These are phyloP conservation scores for Arothron firmamentum DNA, from an alignment of 2,113 vertebrate genomes.

Conservation along the genomic window DNA sequence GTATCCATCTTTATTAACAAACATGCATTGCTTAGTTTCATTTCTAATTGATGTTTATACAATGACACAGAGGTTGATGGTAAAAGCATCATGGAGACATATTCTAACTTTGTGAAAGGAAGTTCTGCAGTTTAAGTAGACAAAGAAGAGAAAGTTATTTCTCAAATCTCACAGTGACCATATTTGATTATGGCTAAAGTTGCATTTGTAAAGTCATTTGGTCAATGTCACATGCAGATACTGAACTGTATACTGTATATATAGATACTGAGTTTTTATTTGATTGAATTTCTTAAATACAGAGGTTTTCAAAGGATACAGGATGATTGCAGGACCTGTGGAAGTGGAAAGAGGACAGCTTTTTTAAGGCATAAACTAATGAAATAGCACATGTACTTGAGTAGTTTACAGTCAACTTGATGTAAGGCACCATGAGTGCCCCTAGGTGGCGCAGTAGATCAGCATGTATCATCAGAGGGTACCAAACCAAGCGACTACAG, in stretches of 20 bases:
- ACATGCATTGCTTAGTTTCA: background rate
- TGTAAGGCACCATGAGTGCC: slow-evolving; percentile 30
- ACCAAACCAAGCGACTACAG: slow-evolving; percentile 30
- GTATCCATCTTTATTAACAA: background rate
- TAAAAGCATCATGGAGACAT: no score
- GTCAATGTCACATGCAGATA: background rate
- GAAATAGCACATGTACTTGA: no score
- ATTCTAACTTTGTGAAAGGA: no score
- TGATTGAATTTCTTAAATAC: no score
- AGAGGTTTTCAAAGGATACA: background rate
- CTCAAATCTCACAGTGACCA: no score
- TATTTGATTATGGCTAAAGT: no score
- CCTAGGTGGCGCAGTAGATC: slow-evolving; percentile 69
- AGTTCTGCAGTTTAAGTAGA: no score
- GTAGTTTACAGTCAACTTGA: slow-evolving; percentile 14
- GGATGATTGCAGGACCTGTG: background rate
- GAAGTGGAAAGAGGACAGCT: background rate
- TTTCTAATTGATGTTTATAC: background rate
- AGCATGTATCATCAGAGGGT: slow-evolving; percentile 47
- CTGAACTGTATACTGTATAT: no score
- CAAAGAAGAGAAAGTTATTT: no score
- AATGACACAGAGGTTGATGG: background rate
- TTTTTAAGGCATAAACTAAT: no score
- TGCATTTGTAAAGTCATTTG: background rate
- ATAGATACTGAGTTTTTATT: no score